Evolutionary conservation across 2,113 vertebrate genomes (phyloP), one percentile per base, ranked within the genome.

Genomic region (Brachionichthys hirsutus): DNA sequence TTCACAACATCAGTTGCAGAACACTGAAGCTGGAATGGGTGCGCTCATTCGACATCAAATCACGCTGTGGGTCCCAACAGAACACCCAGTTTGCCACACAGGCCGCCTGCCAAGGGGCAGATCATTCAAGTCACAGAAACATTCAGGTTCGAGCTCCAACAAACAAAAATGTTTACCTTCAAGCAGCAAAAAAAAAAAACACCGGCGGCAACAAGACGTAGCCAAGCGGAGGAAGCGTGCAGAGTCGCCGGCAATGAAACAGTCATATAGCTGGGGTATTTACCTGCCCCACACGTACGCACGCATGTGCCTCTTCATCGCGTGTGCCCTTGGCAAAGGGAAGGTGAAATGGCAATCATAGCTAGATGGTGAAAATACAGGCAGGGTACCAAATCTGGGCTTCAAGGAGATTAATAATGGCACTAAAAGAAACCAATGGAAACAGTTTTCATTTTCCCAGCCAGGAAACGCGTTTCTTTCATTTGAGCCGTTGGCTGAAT

Each of bases 111-210:
- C 80, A 78, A 80, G 80, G 73, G 85, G 69, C 77, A 83, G 81
- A 84, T 41, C 70, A 75, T 79, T 77, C 70, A 68, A 83, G 80
- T 72, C 70, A 84, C 64, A 81, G 47, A 83, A 77, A 82, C 68
- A 54, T 85, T 78, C 70, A 78, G 75, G 77, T 66, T 65, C 41
- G 22, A 55, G 70, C 57, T 69, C 70, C 71, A 51, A 81, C 69
- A 85, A 87, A 89, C 18, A 3, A 80, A 83, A 54, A 56, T 63
- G 69, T 55, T 67, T 46, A 35, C 42, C 67, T 70, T 54, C 75
- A 73, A 72, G 66, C 57, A 56, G 62, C 48, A 60, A 60, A 70
- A 47, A 49, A 60, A 60, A 70, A 47, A 76, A 64, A 60, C 9
- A 48, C 68, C 13, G 15, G 44, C 35, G 48, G 69, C 15, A 51